Base-by-base conservation (phyloP, 2,888 invertebrate species). In the Phania funesta region DNA sequence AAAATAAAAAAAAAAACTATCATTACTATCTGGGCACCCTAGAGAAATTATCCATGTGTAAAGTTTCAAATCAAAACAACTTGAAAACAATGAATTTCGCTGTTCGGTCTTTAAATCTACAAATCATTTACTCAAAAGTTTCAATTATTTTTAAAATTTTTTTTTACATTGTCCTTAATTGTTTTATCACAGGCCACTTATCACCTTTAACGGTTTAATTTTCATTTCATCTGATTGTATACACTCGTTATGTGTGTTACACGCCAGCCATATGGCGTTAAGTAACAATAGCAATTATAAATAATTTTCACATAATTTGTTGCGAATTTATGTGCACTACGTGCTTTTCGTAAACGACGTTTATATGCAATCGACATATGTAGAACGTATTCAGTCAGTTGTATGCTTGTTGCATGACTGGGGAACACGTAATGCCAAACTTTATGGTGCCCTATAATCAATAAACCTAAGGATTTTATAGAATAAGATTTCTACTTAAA, bases 251-350 rank as follows among this genome's bases (percentile, higher is more conserved):
- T 8, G 41, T 24, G n/a, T 18, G n/a, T 20, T 26, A 46, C 4
- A 3, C 5, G 20, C 16, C 13, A 35, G 11, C 77, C 76, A 58
- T 74, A 81, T 81, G 77, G 81, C 81, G 81, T 77, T 74, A 75
- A 80, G 71, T 80, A 83, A 83, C 81, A 75, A 68, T 74, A 67
- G 73, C 84, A 76, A 81, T 84, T 84, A 68, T 60, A 68, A 73
- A 84, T 76, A 84, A 79, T 81, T 84, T 79, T 79, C 78, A 81
- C 79, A 81, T 79, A 76, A 84, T 83, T 83, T 80, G 80, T 81
- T 78, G 81, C 54, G 68, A 84, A 81, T 84, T 84, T 81, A 84
- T 76, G 78, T 75, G 38, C 24, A 35, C 50, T 80, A 68, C 50
- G 46, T 77, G 67, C 67, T 77, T 68, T 68, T 20, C 8, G 6